Evolutionary conservation across 2,888 invertebrate genomes (phyloP).

Genomic region (Chirona hameri): DNA sequence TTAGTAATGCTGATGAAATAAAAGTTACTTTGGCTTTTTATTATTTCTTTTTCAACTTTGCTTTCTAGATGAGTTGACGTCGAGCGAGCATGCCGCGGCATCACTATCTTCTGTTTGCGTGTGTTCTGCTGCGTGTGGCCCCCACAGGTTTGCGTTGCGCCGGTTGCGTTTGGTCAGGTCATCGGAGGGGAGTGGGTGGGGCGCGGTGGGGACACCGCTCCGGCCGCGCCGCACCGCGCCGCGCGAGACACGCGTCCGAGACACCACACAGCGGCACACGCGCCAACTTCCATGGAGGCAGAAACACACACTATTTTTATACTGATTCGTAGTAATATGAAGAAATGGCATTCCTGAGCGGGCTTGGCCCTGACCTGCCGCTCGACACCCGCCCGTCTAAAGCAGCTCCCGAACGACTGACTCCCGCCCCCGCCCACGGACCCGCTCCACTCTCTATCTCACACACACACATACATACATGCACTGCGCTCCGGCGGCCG

Average conservation of each 20-base stretch:
- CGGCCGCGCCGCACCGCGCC: too few relatives aligned
- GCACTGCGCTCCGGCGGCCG: too few relatives aligned
- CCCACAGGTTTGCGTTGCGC: background rate
- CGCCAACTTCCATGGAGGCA: conserved; percentile 3
- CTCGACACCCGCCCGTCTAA: background rate
- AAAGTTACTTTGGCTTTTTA: conserved; percentile 25
- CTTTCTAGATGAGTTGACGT: conserved; percentile 22
- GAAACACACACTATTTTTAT: conserved; percentile 28
- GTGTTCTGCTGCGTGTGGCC: background rate
- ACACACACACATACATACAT: too few relatives aligned
- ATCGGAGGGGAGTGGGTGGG: background rate
- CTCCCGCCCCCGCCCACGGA: background rate
- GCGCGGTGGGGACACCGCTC: background rate
- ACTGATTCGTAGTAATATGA: conserved; percentile 6
- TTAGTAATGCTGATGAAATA: conserved; percentile 27
- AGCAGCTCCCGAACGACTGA: background rate
- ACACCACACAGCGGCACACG: too few relatives aligned
- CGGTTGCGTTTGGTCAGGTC: background rate
- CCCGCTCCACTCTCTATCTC: background rate
- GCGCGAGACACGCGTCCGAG: background rate
- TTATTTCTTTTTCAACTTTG: background rate
- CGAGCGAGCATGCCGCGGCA: background rate
- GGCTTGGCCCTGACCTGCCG: too few relatives aligned
- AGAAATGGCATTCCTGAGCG: conserved; percentile 13
- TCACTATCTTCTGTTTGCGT: background rate